Conservation (phyloP, 2,888 invertebrate species). For the Machimus atricapillus region DNA sequence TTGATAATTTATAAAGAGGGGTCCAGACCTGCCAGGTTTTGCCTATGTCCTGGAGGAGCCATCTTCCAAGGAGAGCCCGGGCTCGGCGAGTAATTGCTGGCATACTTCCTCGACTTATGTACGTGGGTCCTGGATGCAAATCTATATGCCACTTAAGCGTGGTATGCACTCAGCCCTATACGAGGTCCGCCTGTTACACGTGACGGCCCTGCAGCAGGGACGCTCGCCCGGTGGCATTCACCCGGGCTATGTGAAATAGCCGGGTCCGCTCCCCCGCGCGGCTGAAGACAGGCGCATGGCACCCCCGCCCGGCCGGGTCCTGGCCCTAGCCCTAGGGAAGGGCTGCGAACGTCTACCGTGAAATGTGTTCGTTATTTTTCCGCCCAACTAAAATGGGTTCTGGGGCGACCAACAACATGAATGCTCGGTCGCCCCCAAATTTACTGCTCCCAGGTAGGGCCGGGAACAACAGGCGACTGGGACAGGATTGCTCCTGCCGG, state of each 20-base stretch:
- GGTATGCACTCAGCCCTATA: background rate
- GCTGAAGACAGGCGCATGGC: background rate
- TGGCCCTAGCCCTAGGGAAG: background rate
- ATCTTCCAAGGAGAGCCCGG: background rate
- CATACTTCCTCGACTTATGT: slow-evolving; percentile 18
- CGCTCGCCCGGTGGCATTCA: background rate
- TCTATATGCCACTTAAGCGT: slow-evolving; percentile 4
- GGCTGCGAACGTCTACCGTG: slow-evolving; percentile 17
- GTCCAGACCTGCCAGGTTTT: background rate
- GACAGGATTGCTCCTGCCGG: background rate
- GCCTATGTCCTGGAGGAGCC: background rate
- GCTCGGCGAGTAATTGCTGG: background rate
- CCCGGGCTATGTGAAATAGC: background rate
- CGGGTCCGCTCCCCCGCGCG: background rate
- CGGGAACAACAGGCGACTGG: slow-evolving; percentile 10
- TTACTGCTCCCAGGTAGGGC: background rate
- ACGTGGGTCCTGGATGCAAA: background rate
- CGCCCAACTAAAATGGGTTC: slow-evolving; percentile 31
- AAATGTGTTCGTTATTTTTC: slow-evolving; percentile 28
- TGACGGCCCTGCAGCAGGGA: background rate
- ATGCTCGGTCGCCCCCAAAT: slow-evolving; percentile 31
- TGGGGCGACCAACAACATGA: slow-evolving; percentile 24
- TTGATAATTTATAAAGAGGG: background rate
- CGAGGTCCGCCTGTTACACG: slow-evolving; percentile 4
- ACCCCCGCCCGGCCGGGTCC: background rate